Conservation (phyloP, 2,888 invertebrate species). For the Cyaniris semiargus region DNA sequence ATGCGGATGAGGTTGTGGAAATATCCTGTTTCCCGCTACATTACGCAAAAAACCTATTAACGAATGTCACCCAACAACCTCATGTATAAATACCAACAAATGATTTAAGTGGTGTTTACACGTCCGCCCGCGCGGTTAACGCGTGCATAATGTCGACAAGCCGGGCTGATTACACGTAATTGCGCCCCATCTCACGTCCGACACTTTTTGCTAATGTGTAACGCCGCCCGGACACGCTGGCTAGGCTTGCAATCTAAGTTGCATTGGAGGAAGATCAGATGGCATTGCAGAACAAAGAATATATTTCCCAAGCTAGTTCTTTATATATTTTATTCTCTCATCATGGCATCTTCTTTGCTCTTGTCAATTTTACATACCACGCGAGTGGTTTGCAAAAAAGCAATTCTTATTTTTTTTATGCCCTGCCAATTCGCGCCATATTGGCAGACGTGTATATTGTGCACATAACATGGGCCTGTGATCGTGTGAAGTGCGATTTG, state of each 20-base stretch:
- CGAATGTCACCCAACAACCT: not conserved
- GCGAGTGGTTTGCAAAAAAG: not conserved
- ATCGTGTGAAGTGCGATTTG: conserved; percentile 2
- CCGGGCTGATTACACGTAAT: conserved; percentile 30
- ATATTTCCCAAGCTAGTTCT: not conserved
- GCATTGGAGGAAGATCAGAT: not conserved
- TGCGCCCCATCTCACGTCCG: not conserved
- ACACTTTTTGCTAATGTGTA: not conserved
- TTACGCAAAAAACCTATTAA: not conserved
- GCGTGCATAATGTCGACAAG: not conserved
- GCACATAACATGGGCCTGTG: not conserved
- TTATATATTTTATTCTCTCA: not conserved
- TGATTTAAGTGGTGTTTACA: conserved; percentile 6
- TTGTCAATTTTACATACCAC: not conserved
- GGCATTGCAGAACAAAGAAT: not conserved
- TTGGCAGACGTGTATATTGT: not conserved
- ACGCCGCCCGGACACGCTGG: not conserved
- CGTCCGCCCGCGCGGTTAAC: not conserved
- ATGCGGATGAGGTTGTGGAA: not conserved
- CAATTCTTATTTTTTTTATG: not conserved
- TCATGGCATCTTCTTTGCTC: not conserved
- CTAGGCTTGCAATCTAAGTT: not conserved
- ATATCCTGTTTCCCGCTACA: not conserved
- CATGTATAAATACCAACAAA: conserved; percentile 4
- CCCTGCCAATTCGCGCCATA: not conserved